A percentile compares a stretch with the other conserved stretches of the same genome.
These are phyloP conservation scores for Lutjanus argentimaculatus DNA, from an alignment of 2,797 vertebrate genomes.

Conservation along the genomic window DNA sequence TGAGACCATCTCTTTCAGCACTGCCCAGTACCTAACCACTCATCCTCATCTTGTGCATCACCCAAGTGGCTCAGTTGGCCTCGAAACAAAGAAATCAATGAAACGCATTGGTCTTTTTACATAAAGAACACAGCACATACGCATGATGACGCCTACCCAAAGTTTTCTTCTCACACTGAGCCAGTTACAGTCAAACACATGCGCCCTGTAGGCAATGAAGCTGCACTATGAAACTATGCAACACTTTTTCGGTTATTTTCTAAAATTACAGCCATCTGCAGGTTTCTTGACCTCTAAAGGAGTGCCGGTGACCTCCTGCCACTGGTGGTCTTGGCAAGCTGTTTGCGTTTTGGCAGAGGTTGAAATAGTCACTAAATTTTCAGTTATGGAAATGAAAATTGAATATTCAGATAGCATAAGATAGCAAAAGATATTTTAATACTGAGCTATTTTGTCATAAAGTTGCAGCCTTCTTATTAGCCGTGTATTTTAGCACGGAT, in stretches of 20 bases:
- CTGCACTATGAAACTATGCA: slow-evolving; percentile 18
- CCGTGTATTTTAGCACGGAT: background rate
- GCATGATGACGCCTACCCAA: slow-evolving; percentile 22
- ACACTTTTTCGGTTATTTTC: slow-evolving; percentile 30
- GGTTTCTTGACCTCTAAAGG: slow-evolving; percentile 17
- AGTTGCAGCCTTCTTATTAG: background rate
- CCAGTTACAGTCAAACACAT: slow-evolving; percentile 13
- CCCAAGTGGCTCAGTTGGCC: slow-evolving; percentile 25
- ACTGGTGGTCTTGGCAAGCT: slow-evolving; percentile 20
- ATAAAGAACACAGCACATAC: slow-evolving; percentile 18
- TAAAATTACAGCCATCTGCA: slow-evolving; percentile 27
- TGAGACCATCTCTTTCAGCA: slow-evolving; percentile 36
- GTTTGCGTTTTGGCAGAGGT: slow-evolving; percentile 7
- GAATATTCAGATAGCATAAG: background rate
- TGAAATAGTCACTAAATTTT: slow-evolving; percentile 9
- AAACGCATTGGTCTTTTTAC: slow-evolving; percentile 10
- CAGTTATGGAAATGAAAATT: background rate
- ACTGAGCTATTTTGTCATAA: background rate
- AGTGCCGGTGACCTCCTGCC: slow-evolving; percentile 7
- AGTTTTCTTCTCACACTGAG: slow-evolving; percentile 12
- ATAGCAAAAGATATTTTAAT: background rate
- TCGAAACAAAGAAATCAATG: slow-evolving; percentile 43
- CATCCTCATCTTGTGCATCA: slow-evolving; percentile 38
- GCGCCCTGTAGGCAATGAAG: slow-evolving; percentile 25
- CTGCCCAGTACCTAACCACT: slow-evolving; percentile 35